Evolutionary conservation across 2,113 vertebrate genomes (phyloP).

Genomic region (Corythoichthys intestinalis): DNA sequence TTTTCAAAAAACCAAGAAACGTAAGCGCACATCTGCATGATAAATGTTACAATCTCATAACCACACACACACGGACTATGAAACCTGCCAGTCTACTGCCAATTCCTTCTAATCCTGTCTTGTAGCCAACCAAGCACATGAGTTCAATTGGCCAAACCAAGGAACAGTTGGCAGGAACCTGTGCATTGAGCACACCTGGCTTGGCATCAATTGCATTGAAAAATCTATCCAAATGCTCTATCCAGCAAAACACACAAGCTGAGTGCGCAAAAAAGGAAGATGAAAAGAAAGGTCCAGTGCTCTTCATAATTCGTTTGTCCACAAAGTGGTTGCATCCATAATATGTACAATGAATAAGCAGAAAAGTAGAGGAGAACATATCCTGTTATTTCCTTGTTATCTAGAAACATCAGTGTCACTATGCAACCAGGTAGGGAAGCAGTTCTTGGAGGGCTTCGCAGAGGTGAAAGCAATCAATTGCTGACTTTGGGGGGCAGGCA

Average conservation of each 20-base stretch:
- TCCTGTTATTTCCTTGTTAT: constrained; percentile 27
- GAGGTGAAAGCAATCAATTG: constrained; percentile 56
- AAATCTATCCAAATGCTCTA: constrained; percentile 35
- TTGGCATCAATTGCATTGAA: constrained; percentile 33
- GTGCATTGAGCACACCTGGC: constrained; percentile 49
- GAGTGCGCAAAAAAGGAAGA: constrained; percentile 13
- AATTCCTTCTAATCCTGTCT: constrained; percentile 30
- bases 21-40: constrained; percentile 27
- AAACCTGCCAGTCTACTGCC: constrained; percentile 51
- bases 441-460: constrained; percentile 20
- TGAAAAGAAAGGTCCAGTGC: constrained; percentile 13
- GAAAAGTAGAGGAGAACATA: constrained; percentile 13
- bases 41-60: constrained; percentile 25
- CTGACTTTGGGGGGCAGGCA: constrained; percentile 15
- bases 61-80: constrained; percentile 39
- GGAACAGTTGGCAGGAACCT: constrained; percentile 58
- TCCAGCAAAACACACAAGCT: constrained; percentile 25
- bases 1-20: not conserved
- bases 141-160: constrained; percentile 29
- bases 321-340: not conserved
- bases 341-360: constrained; percentile 23
- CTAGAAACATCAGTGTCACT: constrained; percentile 37
- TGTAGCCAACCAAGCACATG: constrained; percentile 17
- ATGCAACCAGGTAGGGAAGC: constrained; percentile 19
- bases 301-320: constrained; percentile 1